Conservation (phyloP, 1,140 invertebrate species). For the Anagrus nilaparvatae region DNA sequence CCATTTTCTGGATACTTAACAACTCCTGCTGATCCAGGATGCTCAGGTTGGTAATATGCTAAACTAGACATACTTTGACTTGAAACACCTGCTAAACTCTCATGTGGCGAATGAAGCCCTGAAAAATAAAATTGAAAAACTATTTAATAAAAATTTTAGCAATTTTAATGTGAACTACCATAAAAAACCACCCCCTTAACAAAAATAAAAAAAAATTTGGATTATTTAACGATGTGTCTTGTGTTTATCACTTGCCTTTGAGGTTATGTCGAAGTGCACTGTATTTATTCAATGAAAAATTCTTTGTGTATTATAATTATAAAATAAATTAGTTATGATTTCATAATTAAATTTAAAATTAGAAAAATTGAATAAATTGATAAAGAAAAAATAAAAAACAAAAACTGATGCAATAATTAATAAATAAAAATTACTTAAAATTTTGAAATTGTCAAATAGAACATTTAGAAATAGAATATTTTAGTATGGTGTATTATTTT, state of each 20-base stretch:
- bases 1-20: slow-evolving; percentile 74
- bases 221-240: background rate
- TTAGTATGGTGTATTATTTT: too few species aligned
- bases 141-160: background rate
- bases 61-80: slow-evolving; percentile 56
- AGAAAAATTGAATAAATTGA: too few species aligned
- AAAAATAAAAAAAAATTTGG: slow-evolving; percentile 6
- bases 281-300: too few species aligned
- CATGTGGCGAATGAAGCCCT: slow-evolving; percentile 50
- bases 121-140: slow-evolving; percentile 27
- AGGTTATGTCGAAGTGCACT: slow-evolving; percentile 10
- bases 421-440: too few species aligned
- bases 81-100: slow-evolving; percentile 55
- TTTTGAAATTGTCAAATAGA: background rate
- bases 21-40: slow-evolving; percentile 47
- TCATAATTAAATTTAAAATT: too few species aligned
- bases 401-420: too few species aligned
- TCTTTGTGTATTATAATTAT: too few species aligned
- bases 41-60: slow-evolving; percentile 52
- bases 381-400: too few species aligned
- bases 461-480: background rate
- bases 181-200: slow-evolving; percentile 29
- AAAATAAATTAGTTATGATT: too few species aligned
- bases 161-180: background rate
- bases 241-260: slow-evolving; percentile 10